Evolutionary conservation across 2,113 vertebrate species (phyloP), one percentile per base, ranked within the genome.

Genomic region (Pseudopipra pipra): DNA sequence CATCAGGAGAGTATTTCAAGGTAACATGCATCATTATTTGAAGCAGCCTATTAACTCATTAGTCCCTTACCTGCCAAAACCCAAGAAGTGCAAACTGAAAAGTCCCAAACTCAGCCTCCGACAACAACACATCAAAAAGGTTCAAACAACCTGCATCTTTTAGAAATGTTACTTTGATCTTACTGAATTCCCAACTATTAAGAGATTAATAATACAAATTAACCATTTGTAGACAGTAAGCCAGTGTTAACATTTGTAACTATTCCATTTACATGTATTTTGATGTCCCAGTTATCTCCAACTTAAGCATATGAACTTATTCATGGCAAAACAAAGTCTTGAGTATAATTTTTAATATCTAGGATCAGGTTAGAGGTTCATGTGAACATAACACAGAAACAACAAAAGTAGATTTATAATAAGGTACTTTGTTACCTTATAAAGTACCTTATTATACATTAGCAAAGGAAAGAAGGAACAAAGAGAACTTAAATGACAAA

Each of bases 381-480:
- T 55, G 33, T 46, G 54, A 96, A 68, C 0, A 0, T 22, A 82
- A 79, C 31, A 73, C 17, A 46, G 24, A 46, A 85, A 83, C 28
- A 85, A 77, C 35, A 44, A 16, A 89, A 11, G 14, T 5, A 84
- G 55, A 20, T 75, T 85, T 79, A 46, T 56, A 79, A 70, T 25
- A 71, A 88, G 13, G 27, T 28, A 66, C 27, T 66, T 67, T 3
- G 17, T 55, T 71, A 72, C 16, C 67, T 43, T 78, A 80, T 23
- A 49, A 90, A n/a, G 22, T 17, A 73, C 30, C 67, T 90, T 5
- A 80, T 62, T 89, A 54, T 14, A 62, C 14, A 51, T 77, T 54
- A 81, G 28, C 41, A 78, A 92, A 91, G 55, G 54, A 74, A 66
- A 96, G 63, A 63, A 82, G 14, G 30, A 96, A 93, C 85, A 94